Evolutionary conservation across 2,113 vertebrate species (phyloP).

Genomic region (Sinosuthora webbiana): DNA sequence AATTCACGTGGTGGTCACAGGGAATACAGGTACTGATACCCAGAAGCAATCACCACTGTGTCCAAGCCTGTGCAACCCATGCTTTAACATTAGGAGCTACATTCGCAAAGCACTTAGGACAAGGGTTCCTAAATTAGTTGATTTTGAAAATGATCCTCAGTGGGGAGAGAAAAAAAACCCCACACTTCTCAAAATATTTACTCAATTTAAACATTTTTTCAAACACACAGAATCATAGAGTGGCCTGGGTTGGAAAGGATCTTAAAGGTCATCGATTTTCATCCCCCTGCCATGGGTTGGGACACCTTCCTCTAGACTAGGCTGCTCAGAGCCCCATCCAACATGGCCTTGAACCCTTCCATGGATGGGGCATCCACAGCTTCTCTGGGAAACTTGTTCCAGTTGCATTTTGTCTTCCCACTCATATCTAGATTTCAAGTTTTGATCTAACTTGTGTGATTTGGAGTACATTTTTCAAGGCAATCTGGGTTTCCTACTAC

Average conservation of each 20-base stretch:
- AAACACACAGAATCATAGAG: background rate
- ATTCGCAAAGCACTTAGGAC: background rate
- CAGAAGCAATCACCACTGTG: background rate
- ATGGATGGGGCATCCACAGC: background rate
- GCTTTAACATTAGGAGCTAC: background rate
- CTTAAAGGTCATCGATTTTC: background rate
- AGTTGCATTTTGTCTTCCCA: background rate
- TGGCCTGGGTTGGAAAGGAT: background rate
- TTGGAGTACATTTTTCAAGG: background rate
- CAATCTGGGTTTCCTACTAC: background rate
- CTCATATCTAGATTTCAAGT: background rate
- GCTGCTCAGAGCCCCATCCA: background rate
- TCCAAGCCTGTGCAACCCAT: background rate
- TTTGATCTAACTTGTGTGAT: background rate
- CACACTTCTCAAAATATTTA: background rate
- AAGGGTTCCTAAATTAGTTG: background rate
- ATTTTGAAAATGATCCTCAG: background rate
- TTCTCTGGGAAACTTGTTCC: background rate
- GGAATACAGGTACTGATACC: background rate
- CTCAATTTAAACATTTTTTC: background rate
- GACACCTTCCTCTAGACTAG: background rate
- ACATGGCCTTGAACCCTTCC: background rate
- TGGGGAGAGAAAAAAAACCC: background rate
- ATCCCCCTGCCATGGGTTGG: background rate
- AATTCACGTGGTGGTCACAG: background rate